These are phyloP conservation scores for Pongo abelii DNA, from an alignment of 2,113 vertebrate species.

Conservation along the genomic window DNA sequence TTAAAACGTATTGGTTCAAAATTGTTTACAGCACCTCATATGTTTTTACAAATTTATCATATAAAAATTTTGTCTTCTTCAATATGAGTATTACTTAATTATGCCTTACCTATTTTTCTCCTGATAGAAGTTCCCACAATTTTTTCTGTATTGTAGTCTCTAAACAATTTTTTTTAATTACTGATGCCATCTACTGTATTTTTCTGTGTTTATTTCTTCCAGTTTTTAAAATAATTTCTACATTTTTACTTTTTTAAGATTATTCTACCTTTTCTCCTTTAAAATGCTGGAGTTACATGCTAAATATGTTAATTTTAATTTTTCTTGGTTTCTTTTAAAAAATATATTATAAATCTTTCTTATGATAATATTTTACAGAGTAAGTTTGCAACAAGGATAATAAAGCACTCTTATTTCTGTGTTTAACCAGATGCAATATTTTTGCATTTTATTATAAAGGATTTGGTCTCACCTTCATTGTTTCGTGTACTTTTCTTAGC, in stretches of 20 bases:
- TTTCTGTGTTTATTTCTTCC: neutral
- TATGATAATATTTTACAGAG: neutral
- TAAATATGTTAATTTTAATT: neutral
- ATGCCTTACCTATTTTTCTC: neutral
- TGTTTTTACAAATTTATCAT: neutral
- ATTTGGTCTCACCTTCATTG: neutral
- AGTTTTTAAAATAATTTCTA: neutral
- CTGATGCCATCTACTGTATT: neutral
- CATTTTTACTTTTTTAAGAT: neutral
- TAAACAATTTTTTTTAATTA: neutral
- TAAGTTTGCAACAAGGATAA: neutral
- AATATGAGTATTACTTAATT: neutral
- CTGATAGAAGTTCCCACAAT: neutral
- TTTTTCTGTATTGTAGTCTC: neutral
- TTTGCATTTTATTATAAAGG: neutral
- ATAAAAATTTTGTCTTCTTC: neutral
- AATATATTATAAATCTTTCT: neutral
- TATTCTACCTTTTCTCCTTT: neutral
- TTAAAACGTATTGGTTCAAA: neutral
- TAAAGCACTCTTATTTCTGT: neutral
- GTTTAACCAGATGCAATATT: neutral
- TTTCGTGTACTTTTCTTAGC: neutral
- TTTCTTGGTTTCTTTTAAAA: neutral
- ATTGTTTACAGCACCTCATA: neutral
- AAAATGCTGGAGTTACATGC: neutral